Conservation (phyloP, 2,888 invertebrate genomes). For the Trileptium ribeirensis region DNA sequence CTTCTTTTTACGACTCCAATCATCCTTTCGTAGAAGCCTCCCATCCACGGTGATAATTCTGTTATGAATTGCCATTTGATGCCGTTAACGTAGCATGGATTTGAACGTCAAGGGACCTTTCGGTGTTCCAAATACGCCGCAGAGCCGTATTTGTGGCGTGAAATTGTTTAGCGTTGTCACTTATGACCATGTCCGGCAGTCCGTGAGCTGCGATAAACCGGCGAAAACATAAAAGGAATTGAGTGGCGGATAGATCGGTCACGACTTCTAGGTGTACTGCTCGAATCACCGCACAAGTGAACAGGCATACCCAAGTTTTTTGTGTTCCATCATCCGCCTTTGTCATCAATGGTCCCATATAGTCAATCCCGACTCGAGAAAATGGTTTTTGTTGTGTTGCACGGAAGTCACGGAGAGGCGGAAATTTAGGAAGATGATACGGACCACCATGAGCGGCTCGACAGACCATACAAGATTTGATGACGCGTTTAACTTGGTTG, state of each 20-base stretch:
- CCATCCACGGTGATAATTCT: neutral
- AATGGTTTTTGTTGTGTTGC: neutral
- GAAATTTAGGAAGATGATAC: too few species aligned
- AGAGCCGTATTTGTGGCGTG: neutral
- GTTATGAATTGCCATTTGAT: neutral
- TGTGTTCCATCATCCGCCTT: neutral
- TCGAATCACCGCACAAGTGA: conserved; percentile 17
- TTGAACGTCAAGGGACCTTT: too few species aligned
- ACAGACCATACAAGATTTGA: too few species aligned
- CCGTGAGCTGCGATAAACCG: conserved; percentile 43
- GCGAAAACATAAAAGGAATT: conserved; percentile 45
- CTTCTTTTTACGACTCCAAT: neutral
- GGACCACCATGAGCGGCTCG: too few species aligned
- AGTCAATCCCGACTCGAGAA: neutral
- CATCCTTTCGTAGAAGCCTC: neutral
- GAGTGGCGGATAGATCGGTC: conserved; percentile 40
- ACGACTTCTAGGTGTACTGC: conserved; percentile 19
- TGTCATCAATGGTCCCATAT: neutral
- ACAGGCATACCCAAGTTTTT: conserved; percentile 19
- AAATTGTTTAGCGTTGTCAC: conserved; percentile 53
- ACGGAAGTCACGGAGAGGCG: neutral
- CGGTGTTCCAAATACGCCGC: conserved; percentile 38
- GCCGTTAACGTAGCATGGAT: too few species aligned
- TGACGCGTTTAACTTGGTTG: too few species aligned
- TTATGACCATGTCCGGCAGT: conserved; percentile 44